Percentiles rank a stretch among this genome's conserved stretches.
These are phyloP conservation scores for Vombatus ursinus DNA, from an alignment of 2,113 vertebrate species.

Conservation along the genomic window DNA sequence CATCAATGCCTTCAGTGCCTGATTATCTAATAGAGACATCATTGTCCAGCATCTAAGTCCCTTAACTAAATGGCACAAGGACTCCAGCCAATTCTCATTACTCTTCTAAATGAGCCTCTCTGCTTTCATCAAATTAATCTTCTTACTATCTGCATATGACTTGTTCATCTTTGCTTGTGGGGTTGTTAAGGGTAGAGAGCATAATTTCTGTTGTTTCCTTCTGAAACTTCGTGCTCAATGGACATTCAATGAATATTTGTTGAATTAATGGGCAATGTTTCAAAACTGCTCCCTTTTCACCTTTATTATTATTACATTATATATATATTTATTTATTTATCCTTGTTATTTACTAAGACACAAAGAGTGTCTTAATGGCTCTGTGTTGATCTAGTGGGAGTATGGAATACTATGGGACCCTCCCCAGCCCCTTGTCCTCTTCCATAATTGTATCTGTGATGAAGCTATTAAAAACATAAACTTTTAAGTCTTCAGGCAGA, in stretches of 20 bases:
- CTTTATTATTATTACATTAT: not conserved
- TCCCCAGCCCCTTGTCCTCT: not conserved
- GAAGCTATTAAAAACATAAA: not conserved
- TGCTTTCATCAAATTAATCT: not conserved
- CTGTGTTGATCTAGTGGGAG: not conserved
- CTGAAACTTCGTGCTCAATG: not conserved
- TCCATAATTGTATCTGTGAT: not conserved
- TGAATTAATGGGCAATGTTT: not conserved
- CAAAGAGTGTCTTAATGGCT: not conserved
- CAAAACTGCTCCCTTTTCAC: not conserved
- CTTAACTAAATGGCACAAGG: not conserved
- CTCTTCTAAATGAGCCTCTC: not conserved
- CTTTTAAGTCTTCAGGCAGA: not conserved
- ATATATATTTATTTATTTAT: too few relatives aligned
- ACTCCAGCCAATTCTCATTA: not conserved
- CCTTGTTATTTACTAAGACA: not conserved
- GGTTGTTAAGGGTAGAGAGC: not conserved
- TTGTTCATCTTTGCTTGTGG: not conserved
- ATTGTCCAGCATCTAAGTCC: not conserved
- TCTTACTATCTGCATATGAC: not conserved
- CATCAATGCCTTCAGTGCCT: not conserved
- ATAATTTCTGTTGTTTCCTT: not conserved
- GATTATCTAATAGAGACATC: not conserved
- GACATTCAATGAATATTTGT: not conserved
- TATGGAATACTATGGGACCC: not conserved